A percentile compares a stretch with the other conserved stretches of the same genome.
These are phyloP conservation scores for Rafetus swinhoei DNA, from an alignment of 2,113 vertebrate species.

Conservation along the genomic window DNA sequence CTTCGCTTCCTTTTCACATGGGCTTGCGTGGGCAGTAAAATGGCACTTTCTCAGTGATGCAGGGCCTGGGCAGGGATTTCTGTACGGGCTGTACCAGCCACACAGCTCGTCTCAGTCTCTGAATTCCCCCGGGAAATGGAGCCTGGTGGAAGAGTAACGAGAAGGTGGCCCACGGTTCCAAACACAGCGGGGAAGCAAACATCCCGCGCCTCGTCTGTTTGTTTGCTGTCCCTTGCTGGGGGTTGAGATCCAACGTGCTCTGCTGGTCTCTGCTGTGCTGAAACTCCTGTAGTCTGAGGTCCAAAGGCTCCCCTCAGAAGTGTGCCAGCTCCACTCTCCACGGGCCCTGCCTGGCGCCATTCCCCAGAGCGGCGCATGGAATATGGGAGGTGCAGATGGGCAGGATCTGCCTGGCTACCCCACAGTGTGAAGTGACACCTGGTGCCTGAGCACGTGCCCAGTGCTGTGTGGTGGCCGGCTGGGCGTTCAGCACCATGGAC, in stretches of 20 bases:
- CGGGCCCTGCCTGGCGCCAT: neutral
- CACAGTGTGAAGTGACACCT: neutral
- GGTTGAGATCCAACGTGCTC: neutral
- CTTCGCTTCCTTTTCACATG: constrained; percentile 50
- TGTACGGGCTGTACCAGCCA: constrained; percentile 65
- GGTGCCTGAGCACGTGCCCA: neutral
- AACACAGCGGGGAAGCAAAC: constrained; percentile 1
- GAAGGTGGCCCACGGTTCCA: constrained; percentile 63
- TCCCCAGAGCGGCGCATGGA: neutral
- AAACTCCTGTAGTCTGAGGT: neutral
- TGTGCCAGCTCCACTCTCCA: neutral
- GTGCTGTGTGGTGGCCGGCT: neutral
- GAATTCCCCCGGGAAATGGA: constrained; percentile 55
- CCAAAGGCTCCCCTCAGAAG: neutral
- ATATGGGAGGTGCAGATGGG: constrained; percentile 5
- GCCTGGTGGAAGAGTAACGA: constrained; percentile 45
- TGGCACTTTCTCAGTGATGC: constrained; percentile 51
- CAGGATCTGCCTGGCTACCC: constrained; percentile 7
- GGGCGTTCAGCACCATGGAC: constrained; percentile 60
- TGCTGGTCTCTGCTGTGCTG: neutral
- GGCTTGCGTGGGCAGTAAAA: constrained; percentile 58
- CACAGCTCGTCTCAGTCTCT: constrained; percentile 69
- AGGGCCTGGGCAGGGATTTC: constrained; percentile 41
- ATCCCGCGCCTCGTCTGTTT: constrained; percentile 31
- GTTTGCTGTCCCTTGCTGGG: constrained; percentile 45